Evolutionary conservation across 2,113 vertebrate species (phyloP).

Genomic region (Peromyscus leucopus): DNA sequence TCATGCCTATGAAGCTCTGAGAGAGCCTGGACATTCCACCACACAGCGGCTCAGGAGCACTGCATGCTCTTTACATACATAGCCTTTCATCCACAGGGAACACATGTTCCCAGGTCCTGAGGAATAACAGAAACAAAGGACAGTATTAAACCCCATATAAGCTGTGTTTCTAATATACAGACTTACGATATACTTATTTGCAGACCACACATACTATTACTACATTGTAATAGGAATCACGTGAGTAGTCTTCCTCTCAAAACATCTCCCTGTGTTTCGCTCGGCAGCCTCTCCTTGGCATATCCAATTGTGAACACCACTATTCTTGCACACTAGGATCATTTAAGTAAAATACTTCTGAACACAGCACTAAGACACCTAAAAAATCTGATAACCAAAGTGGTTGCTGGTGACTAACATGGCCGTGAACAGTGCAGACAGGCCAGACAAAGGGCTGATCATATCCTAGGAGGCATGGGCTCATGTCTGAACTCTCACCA

Average conservation of each 20-base stretch:
- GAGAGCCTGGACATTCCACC: not conserved
- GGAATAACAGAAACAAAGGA: too few species aligned
- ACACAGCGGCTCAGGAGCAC: not conserved
- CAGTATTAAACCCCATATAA: too few species aligned
- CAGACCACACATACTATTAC: not conserved
- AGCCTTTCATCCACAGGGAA: not conserved
- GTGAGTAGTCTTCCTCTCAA: not conserved
- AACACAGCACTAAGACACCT: not conserved
- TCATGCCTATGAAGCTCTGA: not conserved
- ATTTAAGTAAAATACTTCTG: too few species aligned
- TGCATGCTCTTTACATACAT: not conserved
- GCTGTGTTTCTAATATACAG: not conserved
- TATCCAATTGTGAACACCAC: too few species aligned
- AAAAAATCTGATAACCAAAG: not conserved
- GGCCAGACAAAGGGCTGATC: not conserved
- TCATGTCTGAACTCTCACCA: not conserved
- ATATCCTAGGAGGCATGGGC: not conserved
- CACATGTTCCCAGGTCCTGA: not conserved
- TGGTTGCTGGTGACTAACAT: not conserved
- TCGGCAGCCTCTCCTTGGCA: not conserved
- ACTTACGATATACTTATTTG: not conserved
- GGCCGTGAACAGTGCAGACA: not conserved
- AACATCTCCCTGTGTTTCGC: not conserved
- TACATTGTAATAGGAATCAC: not conserved
- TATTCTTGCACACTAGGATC: not conserved